Conservation (phyloP, 2,113 vertebrate genomes). For the Nothocercus nigrocapillus region DNA sequence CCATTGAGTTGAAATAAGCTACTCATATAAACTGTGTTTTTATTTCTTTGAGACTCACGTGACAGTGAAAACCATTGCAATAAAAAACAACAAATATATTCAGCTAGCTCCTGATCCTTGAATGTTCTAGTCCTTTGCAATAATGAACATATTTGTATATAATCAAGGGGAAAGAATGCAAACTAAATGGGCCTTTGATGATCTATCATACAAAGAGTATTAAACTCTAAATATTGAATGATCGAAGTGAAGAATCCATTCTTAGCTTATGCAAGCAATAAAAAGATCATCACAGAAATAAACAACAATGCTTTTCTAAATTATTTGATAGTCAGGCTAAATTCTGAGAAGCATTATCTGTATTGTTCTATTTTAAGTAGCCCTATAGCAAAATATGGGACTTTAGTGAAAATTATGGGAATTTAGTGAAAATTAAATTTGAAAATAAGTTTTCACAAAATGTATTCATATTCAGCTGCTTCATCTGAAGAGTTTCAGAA, state of each 20-base stretch:
- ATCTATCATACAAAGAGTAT: background rate
- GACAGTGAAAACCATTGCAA: fast-evolving
- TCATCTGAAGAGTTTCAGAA: background rate
- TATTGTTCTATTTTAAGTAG: background rate
- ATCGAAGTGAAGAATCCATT: background rate
- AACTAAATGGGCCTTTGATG: background rate
- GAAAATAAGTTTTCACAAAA: background rate
- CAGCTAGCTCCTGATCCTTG: background rate
- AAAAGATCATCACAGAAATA: background rate
- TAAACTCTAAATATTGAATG: background rate
- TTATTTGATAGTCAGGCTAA: background rate
- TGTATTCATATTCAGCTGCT: background rate
- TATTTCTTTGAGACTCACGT: background rate
- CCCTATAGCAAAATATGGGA: background rate
- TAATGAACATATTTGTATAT: background rate
- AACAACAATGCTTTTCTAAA: background rate
- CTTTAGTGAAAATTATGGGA: too few species aligned
- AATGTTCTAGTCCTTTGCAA: background rate
- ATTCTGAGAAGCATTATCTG: background rate
- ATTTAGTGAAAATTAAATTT: background rate
- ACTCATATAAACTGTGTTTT: background rate
- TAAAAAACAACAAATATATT: background rate
- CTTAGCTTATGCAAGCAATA: background rate
- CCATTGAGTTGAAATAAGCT: background rate
- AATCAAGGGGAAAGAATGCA: background rate